Base-by-base conservation (phyloP, 1,140 invertebrate genomes). In the Bombus difficillimus region DNA sequence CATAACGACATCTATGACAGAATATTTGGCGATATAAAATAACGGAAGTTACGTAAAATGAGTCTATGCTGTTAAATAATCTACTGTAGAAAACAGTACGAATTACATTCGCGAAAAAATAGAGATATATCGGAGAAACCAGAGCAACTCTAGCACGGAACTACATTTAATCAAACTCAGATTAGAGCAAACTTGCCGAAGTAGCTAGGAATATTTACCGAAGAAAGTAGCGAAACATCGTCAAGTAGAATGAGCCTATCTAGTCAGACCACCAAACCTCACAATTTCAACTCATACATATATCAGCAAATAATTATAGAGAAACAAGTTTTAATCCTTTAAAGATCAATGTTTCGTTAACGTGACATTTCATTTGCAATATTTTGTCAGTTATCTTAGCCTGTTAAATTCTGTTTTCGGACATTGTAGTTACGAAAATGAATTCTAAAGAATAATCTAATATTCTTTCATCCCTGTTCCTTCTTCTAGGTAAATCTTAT, bases 171-270 rank as follows among this genome's bases (percentile, higher is more conserved):
- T 66, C 64, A 22, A 66, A 32, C 4, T 66, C 62, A 13, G 62
- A 22, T 34, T 68, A 34, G 18, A 25, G 25, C 37, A 71, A 39
- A 28, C 22, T 39, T 71, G 8, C 34, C 22, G 12, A 39, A 41
- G 10, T 15, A 5, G 3, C 28, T 41, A 1, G 13, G 28, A 41
- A 41, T 13, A 41, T 71, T 39, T n/a, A 3, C 12, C 1, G 37
- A 69, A 28, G 68, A 13, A 37, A 2, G n/a, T 28, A 39, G 37
- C 1, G 1, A 37, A 28, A 39, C 37, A 37, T 3, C 25, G 22
- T 37, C 25, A 59, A 76, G 74, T 76, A 76, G 74, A 76, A 76
- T n/a, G 25, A 59, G 10, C 25, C 32, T n/a, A 34, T 22, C 53
- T 3, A 15, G 32, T 76, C 53, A 37, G 74, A 76, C 47, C 47